Evolutionary conservation across 2,797 vertebrate genomes (phyloP), one percentile per base, ranked within the genome.

Genomic region (Cryptoblepharus egeriae): DNA sequence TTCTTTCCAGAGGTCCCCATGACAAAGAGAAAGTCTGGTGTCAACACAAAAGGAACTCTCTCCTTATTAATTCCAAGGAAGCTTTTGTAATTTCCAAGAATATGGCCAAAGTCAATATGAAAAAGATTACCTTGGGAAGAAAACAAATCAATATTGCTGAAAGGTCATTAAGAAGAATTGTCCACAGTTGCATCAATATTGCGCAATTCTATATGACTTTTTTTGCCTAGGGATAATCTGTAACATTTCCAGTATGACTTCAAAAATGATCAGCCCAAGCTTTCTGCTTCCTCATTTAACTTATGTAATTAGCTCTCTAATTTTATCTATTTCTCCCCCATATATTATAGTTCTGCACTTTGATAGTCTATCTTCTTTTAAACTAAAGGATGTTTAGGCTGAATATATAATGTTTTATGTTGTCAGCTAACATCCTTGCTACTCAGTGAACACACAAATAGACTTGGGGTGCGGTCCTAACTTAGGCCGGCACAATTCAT

Each of bases 21-120:
- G 86, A 99, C 97, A 77, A 98, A 99, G 70, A 99, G 97, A 95
- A 99, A 99, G 95, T 99, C 99, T 0, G 99, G 99, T 9, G 99
- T 99, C 81, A 99, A 95, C 80, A 99, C 99, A 85, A 99, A 99
- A 49, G 99, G 99, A 86, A 99, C 99, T 94, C 98, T 97, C 91
- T 99, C 99, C 92, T 99, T 99, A 93, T 97, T 99, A 94, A 99
- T 98, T 85, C 99, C 99, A 95, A 99, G 96, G 91, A 99, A 99
- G 87, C 98, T 99, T 96, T 99, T 99, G 68, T 99, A 99, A 90
- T 99, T 99, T 78, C 99, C 99, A 95, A 99, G 97, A 95, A 99
- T 99, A 95, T 99, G 98, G 60, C 99, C 99, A 74, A 99, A 99
- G 93, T 99, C 98, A 26, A 99, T 99, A 92, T 99, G 99, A 94